Conservation (phyloP, 2,113 vertebrate genomes). For the Burhinus oedicnemus region DNA sequence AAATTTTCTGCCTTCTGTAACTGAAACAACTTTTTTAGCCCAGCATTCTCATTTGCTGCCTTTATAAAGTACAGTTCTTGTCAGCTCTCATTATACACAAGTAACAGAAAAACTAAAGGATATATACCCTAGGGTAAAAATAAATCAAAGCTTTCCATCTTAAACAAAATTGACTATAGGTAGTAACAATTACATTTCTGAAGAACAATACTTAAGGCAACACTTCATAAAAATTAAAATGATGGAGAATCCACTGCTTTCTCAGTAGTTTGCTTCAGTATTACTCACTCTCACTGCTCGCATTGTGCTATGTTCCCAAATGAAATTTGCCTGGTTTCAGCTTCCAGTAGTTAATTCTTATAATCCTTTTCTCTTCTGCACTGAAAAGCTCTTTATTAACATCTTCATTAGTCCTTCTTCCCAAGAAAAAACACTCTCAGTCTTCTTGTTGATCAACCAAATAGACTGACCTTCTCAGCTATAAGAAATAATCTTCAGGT, state of each 20-base stretch:
- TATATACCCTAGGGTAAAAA: not conserved
- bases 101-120: not conserved
- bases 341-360: not conserved
- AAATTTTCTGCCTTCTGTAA: not conserved
- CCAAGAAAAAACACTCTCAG: not conserved
- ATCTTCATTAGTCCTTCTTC: not conserved
- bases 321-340: not conserved
- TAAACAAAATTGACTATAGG: not conserved
- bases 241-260: not conserved
- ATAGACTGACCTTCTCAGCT: not conserved
- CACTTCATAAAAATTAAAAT: not conserved
- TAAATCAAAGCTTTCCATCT: not conserved
- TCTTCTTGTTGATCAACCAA: not conserved
- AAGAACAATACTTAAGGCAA: not conserved
- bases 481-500: not conserved
- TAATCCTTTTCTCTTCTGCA: not conserved
- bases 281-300: not conserved
- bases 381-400: too few relatives aligned
- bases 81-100: not conserved
- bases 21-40: not conserved
- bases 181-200: not conserved
- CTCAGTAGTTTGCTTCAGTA: not conserved
- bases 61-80: not conserved
- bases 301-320: not conserved
- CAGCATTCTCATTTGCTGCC: not conserved